Conservation (phyloP, 2,113 vertebrate species). For the Polyodon spathula region DNA sequence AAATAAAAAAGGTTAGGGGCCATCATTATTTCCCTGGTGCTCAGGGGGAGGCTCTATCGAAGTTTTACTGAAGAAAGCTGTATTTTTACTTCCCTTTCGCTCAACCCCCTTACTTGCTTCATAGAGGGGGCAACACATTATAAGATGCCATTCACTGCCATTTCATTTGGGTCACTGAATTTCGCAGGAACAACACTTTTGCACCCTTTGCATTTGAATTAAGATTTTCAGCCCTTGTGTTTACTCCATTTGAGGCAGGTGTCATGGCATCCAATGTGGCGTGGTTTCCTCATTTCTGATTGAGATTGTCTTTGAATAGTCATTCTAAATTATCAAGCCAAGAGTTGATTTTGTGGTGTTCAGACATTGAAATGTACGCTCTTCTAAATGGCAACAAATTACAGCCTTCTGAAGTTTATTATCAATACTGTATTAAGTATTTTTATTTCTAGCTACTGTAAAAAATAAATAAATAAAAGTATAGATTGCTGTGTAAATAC, state of each 20-base stretch:
- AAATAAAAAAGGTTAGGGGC: too few relatives aligned
- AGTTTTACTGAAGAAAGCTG: too few relatives aligned
- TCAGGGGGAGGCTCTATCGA: too few relatives aligned
- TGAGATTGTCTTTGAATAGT: not conserved
- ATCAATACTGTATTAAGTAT: too few relatives aligned
- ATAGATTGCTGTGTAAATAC: not conserved
- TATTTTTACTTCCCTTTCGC: too few relatives aligned
- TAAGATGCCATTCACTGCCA: slow-evolving; percentile 52
- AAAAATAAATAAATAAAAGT: not conserved
- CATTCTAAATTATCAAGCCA: not conserved
- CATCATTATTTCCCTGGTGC: too few relatives aligned
- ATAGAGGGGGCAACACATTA: too few relatives aligned
- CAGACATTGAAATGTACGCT: not conserved
- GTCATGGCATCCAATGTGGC: slow-evolving; percentile 69
- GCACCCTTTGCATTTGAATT: slow-evolving; percentile 76
- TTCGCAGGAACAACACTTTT: slow-evolving; percentile 72
- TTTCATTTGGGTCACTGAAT: slow-evolving; percentile 77
- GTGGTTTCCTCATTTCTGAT: slow-evolving; percentile 36
- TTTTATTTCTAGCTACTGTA: too few relatives aligned
- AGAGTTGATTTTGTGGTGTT: not conserved
- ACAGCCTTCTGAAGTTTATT: not conserved
- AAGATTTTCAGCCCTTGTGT: slow-evolving; percentile 85
- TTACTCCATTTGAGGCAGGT: slow-evolving; percentile 77
- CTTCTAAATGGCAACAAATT: not conserved
- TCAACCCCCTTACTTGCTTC: too few relatives aligned